These are phyloP conservation scores for Mus musculus DNA, from an alignment of 2,113 vertebrate species.

Conservation along the genomic window GRCm39 chr16:64355001-64355500, in stretches of 20 bases:
- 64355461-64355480: too few relatives aligned
- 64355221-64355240: background rate
- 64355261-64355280: background rate
- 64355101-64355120: background rate
- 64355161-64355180: background rate
- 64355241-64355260: background rate
- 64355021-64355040: background rate
- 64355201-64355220: background rate
- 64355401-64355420: background rate
- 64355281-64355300: background rate
- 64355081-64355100: background rate
- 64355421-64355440: too few relatives aligned
- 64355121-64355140: background rate
- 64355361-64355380: background rate
- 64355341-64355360: background rate
- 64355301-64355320: background rate
- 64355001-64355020: background rate
- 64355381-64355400: background rate
- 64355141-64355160: background rate
- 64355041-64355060: background rate
- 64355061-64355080: background rate
- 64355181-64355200: background rate
- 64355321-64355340: background rate
- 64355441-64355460: too few relatives aligned
- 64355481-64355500: too few relatives aligned